Conservation (phyloP, 92 coral and sea anemone species). For the Metridium senile region DNA sequence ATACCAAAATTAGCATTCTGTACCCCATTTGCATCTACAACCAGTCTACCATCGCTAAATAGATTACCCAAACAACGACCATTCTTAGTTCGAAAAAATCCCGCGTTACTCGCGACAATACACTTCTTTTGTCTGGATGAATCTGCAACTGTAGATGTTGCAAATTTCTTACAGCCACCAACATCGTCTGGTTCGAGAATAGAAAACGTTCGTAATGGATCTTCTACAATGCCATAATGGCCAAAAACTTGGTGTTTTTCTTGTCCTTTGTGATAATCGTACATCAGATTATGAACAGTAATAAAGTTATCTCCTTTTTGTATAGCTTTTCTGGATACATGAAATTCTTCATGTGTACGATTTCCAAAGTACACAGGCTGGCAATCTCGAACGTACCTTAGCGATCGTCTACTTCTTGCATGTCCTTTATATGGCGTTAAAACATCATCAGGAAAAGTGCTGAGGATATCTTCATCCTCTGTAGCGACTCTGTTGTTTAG, state of each 20-base stretch:
- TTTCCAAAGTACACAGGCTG: conserved; percentile 83
- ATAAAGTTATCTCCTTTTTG: conserved; percentile 45
- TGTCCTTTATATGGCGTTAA: conserved; percentile 80
- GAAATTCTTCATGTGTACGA: conserved; percentile 71
- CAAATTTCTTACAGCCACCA: conserved; percentile 70
- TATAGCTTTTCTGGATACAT: conserved; percentile 30
- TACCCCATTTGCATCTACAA: conserved; percentile 82
- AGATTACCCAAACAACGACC: conserved; percentile 95
- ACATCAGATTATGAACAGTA: conserved; percentile 56
- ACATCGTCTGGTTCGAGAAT: conserved; percentile 75
- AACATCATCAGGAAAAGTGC: conserved; percentile 61
- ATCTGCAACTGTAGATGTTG: conserved; percentile 76
- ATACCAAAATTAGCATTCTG: conserved; percentile 97
- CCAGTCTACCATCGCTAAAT: conserved; percentile 78
- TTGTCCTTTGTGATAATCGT: conserved; percentile 43
- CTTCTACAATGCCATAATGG: conserved; percentile 62
- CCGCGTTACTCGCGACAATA: conserved; percentile 83
- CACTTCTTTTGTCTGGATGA: conserved; percentile 75
- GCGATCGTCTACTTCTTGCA: conserved; percentile 56
- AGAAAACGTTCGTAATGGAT: conserved; percentile 85
- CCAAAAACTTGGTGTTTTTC: conserved; percentile 64
- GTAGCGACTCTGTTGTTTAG: background rate
- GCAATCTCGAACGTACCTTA: conserved; percentile 76
- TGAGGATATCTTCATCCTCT: conserved; percentile 33
- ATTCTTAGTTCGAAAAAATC: conserved; percentile 81